phyloP scores from a whole-genome alignment of 2,113 vertebrate species.

The Climacteris rufus region DNA sequence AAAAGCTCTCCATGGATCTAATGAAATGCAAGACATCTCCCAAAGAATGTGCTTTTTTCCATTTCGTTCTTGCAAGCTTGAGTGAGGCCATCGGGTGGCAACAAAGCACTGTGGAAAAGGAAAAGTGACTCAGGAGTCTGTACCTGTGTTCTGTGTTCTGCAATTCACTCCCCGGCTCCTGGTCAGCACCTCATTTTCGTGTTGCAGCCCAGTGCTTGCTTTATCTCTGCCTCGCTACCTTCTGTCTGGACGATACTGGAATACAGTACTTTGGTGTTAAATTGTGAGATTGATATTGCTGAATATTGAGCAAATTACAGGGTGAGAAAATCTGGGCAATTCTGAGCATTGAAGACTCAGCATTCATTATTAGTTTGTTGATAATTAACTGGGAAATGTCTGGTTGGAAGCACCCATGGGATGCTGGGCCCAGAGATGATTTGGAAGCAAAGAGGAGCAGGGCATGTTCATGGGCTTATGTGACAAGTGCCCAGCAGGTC shows the following conservation, averaged over 20 bases:
- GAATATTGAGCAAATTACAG: background rate
- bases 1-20: background rate
- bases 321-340: background rate
- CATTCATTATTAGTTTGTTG: background rate
- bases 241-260: background rate
- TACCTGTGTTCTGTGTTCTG: accelerated
- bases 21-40: background rate
- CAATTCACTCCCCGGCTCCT: accelerated
- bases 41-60: background rate
- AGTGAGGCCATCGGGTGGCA: background rate
- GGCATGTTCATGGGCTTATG: background rate
- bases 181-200: background rate
- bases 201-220: background rate
- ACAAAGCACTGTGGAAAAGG: background rate
- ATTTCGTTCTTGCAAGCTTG: background rate
- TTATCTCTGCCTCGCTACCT: background rate
- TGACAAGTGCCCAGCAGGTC: background rate
- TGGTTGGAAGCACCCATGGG: accelerated
- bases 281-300: background rate
- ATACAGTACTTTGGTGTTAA: background rate
- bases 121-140: background rate
- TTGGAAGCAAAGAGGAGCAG: background rate
- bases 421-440: background rate
- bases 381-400: background rate
- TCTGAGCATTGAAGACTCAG: background rate